These are phyloP conservation scores for Catamblyrhynchus diadema DNA, from an alignment of 2,797 vertebrate species.

Conservation along the genomic window DNA sequence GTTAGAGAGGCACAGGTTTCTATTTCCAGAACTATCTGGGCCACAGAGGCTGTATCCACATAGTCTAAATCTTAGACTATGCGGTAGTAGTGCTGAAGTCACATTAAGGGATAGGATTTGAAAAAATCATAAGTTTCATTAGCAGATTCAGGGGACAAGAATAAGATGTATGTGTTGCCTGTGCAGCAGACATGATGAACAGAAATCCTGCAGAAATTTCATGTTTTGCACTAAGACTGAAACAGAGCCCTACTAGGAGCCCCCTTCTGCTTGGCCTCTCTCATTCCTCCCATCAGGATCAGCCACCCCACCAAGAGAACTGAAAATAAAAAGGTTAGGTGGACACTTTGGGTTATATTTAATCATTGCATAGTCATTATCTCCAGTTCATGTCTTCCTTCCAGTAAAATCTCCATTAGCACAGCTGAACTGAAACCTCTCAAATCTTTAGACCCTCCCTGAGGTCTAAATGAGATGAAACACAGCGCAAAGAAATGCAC, in stretches of 20 bases:
- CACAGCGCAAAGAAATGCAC: neutral
- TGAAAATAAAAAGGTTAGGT: neutral
- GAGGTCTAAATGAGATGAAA: rapidly evolving
- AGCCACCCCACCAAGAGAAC: neutral
- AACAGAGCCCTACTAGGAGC: neutral
- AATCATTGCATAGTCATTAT: neutral
- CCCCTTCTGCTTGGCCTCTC: neutral
- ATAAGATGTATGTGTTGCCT: neutral
- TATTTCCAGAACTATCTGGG: neutral
- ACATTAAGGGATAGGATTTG: rapidly evolving
- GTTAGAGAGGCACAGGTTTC: neutral
- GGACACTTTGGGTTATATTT: neutral
- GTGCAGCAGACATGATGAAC: neutral
- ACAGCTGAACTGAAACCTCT: neutral
- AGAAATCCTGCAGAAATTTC: neutral
- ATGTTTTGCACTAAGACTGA: neutral
- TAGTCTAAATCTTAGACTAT: neutral
- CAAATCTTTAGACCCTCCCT: neutral
- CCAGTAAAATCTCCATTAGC: neutral
- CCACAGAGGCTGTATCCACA: neutral
- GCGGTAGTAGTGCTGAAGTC: too few relatives aligned
- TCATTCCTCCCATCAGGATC: neutral
- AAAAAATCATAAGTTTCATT: neutral
- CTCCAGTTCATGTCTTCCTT: neutral
- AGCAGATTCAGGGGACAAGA: neutral